Percentiles rank a stretch among this genome's conserved stretches.
Conservation (phyloP, 2,888 invertebrate species). For the Nemotelus nigrinus region DNA sequence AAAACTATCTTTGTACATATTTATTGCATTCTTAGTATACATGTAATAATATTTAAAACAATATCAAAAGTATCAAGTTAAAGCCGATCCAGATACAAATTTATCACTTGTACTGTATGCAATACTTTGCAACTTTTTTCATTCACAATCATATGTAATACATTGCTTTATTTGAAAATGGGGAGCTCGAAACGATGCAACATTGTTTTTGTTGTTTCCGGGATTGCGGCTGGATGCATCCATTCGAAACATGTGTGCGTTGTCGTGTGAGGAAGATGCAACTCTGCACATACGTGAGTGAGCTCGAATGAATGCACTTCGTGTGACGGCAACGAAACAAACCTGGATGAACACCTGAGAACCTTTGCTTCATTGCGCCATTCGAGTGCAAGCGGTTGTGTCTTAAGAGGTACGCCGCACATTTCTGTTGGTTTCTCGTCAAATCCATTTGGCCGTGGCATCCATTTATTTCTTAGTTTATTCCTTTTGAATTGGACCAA, state of each 20-base stretch:
- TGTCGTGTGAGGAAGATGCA: slow-evolving; percentile 27
- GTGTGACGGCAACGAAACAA: slow-evolving; percentile 27
- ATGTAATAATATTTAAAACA: too few relatives aligned
- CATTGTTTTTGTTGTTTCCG: slow-evolving; percentile 24
- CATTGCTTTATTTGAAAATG: slow-evolving; percentile 1
- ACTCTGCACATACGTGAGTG: slow-evolving; percentile 11
- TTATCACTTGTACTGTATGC: too few relatives aligned
- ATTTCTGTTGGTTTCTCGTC: slow-evolving; percentile 21
- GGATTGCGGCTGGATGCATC: not conserved
- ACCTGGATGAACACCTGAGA: slow-evolving; percentile 34
- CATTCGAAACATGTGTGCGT: slow-evolving; percentile 24
- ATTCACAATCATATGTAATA: slow-evolving; percentile 10
- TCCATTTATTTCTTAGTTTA: not conserved
- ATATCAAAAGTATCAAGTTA: too few relatives aligned
- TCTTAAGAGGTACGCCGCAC: slow-evolving; percentile 3
- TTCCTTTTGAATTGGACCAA: not conserved
- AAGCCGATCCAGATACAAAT: too few relatives aligned
- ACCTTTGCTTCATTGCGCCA: slow-evolving; percentile 13
- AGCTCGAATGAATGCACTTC: slow-evolving; percentile 24
- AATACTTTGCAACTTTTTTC: too few relatives aligned
- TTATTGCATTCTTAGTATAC: too few relatives aligned
- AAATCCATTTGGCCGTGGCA: not conserved
- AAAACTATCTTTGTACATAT: too few relatives aligned
- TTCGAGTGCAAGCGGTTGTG: slow-evolving; percentile 16
- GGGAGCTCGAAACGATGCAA: slow-evolving; percentile 4